Percentiles rank a stretch among this genome's conserved stretches.
These are phyloP conservation scores for Paramisgurnus dabryanus DNA, from an alignment of 2,113 vertebrate species.

Conservation along the genomic window DNA sequence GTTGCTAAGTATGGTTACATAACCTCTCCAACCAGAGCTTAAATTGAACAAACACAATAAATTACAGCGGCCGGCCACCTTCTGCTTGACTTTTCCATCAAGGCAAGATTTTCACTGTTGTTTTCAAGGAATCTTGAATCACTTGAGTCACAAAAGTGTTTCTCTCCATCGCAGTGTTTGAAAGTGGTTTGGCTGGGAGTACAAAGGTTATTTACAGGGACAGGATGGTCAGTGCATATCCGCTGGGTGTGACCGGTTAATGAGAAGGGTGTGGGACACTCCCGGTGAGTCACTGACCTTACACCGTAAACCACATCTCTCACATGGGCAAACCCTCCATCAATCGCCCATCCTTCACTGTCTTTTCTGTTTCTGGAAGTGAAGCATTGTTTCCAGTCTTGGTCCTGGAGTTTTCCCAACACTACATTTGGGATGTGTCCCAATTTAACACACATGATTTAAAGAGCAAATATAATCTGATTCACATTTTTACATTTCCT, in stretches of 20 bases:
- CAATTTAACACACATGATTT: too few relatives aligned
- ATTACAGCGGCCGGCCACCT: conserved; percentile 62
- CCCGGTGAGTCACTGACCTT: conserved; percentile 65
- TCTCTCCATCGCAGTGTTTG: conserved; percentile 11
- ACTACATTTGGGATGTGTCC: too few relatives aligned
- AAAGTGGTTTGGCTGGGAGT: conserved; percentile 51
- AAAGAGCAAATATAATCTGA: too few relatives aligned
- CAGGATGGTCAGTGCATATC: conserved; percentile 24
- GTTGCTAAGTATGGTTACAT: conserved; percentile 62
- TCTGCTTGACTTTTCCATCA: conserved; percentile 61
- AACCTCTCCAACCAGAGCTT: conserved; percentile 57
- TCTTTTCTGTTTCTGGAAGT: not conserved
- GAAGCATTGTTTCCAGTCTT: not conserved
- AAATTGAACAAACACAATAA: conserved; percentile 58
- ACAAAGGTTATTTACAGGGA: conserved; percentile 42
- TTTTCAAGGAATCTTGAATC: conserved; percentile 60
- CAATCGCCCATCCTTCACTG: not conserved
- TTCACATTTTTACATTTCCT: too few relatives aligned
- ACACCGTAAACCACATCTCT: conserved; percentile 47
- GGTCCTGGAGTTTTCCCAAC: too few relatives aligned
- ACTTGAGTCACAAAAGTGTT: conserved; percentile 57
- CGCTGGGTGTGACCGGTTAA: conserved; percentile 17
- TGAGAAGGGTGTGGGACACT: conserved; percentile 35
- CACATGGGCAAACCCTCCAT: not conserved
- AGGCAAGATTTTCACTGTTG: conserved; percentile 52